Evolutionary conservation across 2,113 vertebrate species (phyloP), one percentile per base, ranked within the genome.

Genomic region (Alethe castanea): DNA sequence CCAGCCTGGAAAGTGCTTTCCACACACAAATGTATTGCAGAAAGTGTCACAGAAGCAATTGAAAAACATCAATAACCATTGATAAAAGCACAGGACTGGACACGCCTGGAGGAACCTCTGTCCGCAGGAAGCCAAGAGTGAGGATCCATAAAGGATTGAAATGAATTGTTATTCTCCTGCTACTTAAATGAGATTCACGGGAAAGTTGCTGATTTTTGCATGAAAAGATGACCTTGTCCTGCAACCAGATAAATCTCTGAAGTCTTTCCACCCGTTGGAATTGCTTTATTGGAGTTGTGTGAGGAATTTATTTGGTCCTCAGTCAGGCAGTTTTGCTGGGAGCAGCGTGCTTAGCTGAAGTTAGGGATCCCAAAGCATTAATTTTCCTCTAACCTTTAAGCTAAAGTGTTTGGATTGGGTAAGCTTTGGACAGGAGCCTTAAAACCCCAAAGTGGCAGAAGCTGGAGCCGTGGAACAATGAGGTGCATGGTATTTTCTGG

Each of bases 31-130:
- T 92, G 79, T 94, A 88, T 95, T 97, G 95, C 83, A 96, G 50
- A 67, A 94, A 92, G 88, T 97, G 96, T 86, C 97, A 94, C 38
- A 20, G 71, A 66, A 93, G 83, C 88, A 96, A 96, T 82, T 95
- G 96, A 69, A 97, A 97, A 97, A 80, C 80, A 86, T 97, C 96
- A 96, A 94, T 97, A 98, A 96, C 5, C 5, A 96, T 97, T 65
- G 25, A 97, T 96, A 79, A 86, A 79, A 90, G 53, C 92, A 86
- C 78, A 65, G 88, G 90, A 31, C 64, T 83, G 83, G 94, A 66
- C 82, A 86, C 3, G 71, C 93, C 82, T 96, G 94, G 73, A 0
- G 6, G 96, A 96, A 72, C 86, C 66, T 88, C 74, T 60, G 86
- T 60, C 29, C 2, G 11, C 81, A 79, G 88, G 84, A 97, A 93